Base-by-base conservation (phyloP, 2,888 invertebrate species). In the Cryptus armator region DNA sequence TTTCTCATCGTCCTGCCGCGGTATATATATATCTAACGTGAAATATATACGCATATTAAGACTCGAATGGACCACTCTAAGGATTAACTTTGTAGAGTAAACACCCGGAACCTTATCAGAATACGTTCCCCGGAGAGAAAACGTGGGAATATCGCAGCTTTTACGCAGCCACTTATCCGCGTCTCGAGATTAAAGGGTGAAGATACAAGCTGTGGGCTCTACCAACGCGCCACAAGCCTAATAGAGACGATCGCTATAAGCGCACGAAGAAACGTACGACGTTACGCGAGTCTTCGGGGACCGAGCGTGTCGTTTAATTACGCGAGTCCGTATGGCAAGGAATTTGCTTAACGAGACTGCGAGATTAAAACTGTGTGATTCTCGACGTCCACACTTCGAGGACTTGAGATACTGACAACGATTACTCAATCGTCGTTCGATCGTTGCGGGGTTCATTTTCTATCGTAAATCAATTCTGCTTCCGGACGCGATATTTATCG, bases 111-210 rank as follows among this genome's bases (percentile, higher is more conserved):
- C 87, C 89, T 92, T 92, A 92, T 92, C 92, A 87, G 87, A 89
- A 89, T 88, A 85, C 87, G 88, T 86, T 85, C 56, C 53, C 37
- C 37, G 87, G 79, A 84, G 83, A 83, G 87, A n/a, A 87, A 89
- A 90, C 92, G 92, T 93, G 91, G 92, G 91, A 92, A 92, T 91
- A 89, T 90, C 90, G 90, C 90, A 88, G 89, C 89, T 91, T 90
- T 90, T 90, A 90, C 87, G 87, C 89, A 2, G 87, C 89, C 91
- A 91, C 91, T 91, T 91, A 90, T 91, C 84, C 91, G 89, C 88
- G 86, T 89, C 90, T 90, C 86, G 91, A 92, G 92, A 91, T 92
- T 92, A 90, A 90, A 84, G 77, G 81, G 82, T 75, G 64, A 83
- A 78, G 84, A 84, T 84, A 81, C 72, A 51, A 37, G 62, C 16